phyloP scores from a whole-genome alignment of 2,113 vertebrate genomes.

The Xiphophorus hellerii region DNA sequence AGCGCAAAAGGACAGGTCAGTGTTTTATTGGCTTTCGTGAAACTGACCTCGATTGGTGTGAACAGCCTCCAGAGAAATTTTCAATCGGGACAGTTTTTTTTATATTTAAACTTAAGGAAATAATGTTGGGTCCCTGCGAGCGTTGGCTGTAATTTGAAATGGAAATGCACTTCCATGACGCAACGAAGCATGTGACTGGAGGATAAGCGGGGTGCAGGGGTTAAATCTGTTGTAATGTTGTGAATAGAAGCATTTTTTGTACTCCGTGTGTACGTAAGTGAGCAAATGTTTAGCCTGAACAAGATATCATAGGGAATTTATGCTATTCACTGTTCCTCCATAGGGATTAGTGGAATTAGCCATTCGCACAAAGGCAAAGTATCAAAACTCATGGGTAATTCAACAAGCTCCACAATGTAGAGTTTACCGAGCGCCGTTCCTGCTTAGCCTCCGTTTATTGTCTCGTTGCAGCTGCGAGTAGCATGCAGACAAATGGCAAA shows the following conservation, averaged over 20 bases:
- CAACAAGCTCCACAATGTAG: conserved; percentile 66
- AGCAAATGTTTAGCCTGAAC: conserved; percentile 75
- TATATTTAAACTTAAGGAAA: not conserved
- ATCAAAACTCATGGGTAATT: conserved; percentile 82
- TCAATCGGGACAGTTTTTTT: not conserved
- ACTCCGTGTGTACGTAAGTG: conserved; percentile 75
- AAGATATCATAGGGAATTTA: conserved; percentile 78
- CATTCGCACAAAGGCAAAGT: conserved; percentile 71
- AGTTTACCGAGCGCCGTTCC: conserved; percentile 64
- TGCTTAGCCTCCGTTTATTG: conserved; percentile 66
- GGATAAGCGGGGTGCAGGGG: conserved; percentile 67
- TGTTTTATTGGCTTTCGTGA: conserved; percentile 62
- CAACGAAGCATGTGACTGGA: conserved; percentile 60
- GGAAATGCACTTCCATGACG: conserved; percentile 67
- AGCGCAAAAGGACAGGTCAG: conserved; percentile 40
- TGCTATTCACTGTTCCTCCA: conserved; percentile 71
- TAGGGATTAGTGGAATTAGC: conserved; percentile 76
- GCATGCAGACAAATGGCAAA: conserved; percentile 66
- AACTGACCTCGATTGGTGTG: conserved; percentile 47
- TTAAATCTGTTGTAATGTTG: conserved; percentile 76
- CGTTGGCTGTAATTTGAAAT: conserved; percentile 65
- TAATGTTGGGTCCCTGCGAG: not conserved
- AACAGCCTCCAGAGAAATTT: conserved; percentile 42
- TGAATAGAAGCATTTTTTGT: conserved; percentile 78
- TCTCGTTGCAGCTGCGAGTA: conserved; percentile 69